A percentile compares a stretch with the other conserved stretches of the same genome.
Conservation (phyloP, 1,140 invertebrate species). For the Orchestia grillus region DNA sequence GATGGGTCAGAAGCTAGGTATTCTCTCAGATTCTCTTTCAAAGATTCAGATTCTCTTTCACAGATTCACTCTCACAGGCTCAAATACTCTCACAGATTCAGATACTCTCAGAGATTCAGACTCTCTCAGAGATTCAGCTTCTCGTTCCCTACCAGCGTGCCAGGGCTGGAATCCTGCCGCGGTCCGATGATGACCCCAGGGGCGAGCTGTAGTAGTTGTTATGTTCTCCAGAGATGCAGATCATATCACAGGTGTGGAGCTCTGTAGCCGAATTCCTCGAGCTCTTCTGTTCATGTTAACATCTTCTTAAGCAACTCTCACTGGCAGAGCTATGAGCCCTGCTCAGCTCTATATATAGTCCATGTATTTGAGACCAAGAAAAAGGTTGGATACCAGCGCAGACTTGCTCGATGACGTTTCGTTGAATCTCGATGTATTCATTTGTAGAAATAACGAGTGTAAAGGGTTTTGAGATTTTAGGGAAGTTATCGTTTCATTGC, state of each 20-base stretch:
- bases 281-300: slow-evolving; percentile 37
- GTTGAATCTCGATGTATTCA: too few relatives aligned
- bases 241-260: slow-evolving; percentile 27
- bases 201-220: slow-evolving; percentile 25
- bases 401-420: not conserved
- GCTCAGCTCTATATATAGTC: not conserved
- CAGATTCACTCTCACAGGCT: too few relatives aligned
- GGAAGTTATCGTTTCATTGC: too few relatives aligned
- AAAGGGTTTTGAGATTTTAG: too few relatives aligned
- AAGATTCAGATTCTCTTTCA: not conserved
- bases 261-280: slow-evolving; percentile 17
- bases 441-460: too few relatives aligned
- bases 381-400: not conserved
- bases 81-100: too few relatives aligned
- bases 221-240: slow-evolving; percentile 19
- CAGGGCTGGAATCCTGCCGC: not conserved
- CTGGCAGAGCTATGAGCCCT: not conserved
- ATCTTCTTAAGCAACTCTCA: slow-evolving; percentile 48
- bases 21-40: not conserved
- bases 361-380: not conserved
- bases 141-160: not conserved
- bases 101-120: not conserved
- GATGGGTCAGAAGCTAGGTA: too few relatives aligned
- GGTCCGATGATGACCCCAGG: not conserved
- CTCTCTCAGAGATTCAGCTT: not conserved